Percentiles rank a stretch among this genome's conserved stretches.
Evolutionary conservation across 2,113 vertebrate species (phyloP).

Genomic region (Cervus canadensis): DNA sequence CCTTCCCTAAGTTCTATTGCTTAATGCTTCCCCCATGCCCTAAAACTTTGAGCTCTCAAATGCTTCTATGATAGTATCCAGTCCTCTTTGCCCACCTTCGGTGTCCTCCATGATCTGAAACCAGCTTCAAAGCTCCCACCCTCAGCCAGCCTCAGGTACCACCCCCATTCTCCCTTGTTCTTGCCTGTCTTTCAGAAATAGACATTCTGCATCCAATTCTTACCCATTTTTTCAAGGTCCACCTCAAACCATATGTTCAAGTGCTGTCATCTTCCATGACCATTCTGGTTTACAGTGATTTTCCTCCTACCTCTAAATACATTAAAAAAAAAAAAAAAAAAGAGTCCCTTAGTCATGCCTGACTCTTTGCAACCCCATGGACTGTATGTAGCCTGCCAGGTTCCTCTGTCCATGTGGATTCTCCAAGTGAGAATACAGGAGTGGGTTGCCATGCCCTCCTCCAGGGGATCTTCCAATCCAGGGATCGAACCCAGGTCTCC

Average conservation of each 20-base stretch:
- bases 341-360: neutral
- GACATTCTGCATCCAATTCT: neutral
- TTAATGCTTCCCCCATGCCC: neutral
- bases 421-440: neutral
- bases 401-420: neutral
- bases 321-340: neutral
- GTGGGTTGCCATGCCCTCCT: neutral
- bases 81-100: neutral
- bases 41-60: neutral
- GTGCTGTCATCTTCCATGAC: neutral
- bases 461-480: neutral
- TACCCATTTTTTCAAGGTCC: neutral
- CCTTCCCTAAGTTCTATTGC: neutral
- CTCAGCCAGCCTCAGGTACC: neutral
- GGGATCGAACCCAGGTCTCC: neutral
- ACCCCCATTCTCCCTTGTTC: neutral
- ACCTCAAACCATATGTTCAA: neutral
- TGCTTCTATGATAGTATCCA: no score
- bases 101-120: neutral
- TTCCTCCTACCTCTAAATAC: neutral
- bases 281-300: neutral
- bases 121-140: neutral
- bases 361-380: neutral
- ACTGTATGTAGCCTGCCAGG: neutral
- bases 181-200: neutral